Evolutionary conservation across 2,797 vertebrate species (phyloP).

Genomic region (Neomorphus geoffroyi): DNA sequence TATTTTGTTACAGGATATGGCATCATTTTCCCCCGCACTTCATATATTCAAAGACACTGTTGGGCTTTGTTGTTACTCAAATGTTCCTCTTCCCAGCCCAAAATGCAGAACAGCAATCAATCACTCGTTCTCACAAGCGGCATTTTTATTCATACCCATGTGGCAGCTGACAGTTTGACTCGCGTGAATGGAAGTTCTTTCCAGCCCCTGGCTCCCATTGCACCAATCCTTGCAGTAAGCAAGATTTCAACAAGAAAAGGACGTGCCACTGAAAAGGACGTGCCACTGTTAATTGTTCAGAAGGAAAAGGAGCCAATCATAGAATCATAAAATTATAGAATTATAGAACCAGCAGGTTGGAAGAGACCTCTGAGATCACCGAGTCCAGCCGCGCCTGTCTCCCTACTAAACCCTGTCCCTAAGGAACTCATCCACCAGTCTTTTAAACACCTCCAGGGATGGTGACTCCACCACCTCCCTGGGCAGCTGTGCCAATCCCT

Average conservation of each 20-base stretch:
- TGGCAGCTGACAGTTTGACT: background rate
- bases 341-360: no score
- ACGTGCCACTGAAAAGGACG: background rate
- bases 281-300: background rate
- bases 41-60: background rate
- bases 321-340: no score
- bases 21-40: background rate
- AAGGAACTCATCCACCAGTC: no score
- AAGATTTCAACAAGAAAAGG: background rate
- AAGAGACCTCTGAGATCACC: no score
- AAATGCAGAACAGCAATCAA: background rate
- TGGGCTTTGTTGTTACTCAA: background rate
- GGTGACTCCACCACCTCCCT: no score
- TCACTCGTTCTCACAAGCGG: background rate
- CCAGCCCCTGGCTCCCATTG: background rate
- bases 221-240: background rate
- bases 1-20: background rate
- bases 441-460: no score
- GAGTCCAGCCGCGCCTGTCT: no score
- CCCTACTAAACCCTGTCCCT: no score
- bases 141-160: background rate
- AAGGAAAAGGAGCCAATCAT: background rate
- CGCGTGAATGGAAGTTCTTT: background rate
- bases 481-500: no score
- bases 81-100: background rate